Conservation (phyloP, 2,113 vertebrate species). For the Casuarius casuarius region DNA sequence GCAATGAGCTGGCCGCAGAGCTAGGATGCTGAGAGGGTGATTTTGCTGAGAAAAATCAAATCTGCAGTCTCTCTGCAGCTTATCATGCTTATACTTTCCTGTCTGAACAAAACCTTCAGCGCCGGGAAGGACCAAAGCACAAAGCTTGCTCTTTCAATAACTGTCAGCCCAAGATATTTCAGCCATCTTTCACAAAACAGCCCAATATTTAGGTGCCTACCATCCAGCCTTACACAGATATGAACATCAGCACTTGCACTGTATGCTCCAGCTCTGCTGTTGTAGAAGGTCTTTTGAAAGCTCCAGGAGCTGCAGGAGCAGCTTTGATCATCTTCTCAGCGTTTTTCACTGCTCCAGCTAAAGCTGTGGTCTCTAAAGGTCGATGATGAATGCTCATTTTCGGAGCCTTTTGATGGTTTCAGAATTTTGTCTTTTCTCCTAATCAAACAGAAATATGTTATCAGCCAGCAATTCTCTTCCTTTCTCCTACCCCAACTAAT, state of each 20-base stretch:
- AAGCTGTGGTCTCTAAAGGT: not conserved
- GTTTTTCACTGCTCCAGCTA: not conserved
- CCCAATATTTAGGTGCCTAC: fast-evolving
- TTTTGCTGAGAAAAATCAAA: not conserved
- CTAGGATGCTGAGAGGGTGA: not conserved
- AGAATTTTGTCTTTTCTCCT: not conserved
- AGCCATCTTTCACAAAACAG: fast-evolving
- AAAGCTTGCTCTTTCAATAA: not conserved
- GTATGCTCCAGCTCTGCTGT: not conserved
- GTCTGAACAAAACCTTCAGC: not conserved
- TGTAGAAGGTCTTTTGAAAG: not conserved
- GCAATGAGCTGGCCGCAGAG: fast-evolving
- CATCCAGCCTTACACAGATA: not conserved
- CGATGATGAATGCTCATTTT: not conserved
- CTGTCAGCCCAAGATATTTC: not conserved
- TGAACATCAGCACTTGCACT: not conserved
- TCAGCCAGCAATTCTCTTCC: not conserved
- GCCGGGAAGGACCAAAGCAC: not conserved
- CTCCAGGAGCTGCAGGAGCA: not conserved
- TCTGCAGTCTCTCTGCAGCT: not conserved
- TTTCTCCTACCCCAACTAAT: not conserved
- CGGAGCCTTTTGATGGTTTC: not conserved
- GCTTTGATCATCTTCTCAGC: not conserved
- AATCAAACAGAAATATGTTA: not conserved
- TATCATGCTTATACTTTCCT: not conserved